Percentiles rank a stretch among this genome's conserved stretches.
Evolutionary conservation across 2,113 vertebrate species (phyloP).

Genomic region (Leucopsar rothschildi): DNA sequence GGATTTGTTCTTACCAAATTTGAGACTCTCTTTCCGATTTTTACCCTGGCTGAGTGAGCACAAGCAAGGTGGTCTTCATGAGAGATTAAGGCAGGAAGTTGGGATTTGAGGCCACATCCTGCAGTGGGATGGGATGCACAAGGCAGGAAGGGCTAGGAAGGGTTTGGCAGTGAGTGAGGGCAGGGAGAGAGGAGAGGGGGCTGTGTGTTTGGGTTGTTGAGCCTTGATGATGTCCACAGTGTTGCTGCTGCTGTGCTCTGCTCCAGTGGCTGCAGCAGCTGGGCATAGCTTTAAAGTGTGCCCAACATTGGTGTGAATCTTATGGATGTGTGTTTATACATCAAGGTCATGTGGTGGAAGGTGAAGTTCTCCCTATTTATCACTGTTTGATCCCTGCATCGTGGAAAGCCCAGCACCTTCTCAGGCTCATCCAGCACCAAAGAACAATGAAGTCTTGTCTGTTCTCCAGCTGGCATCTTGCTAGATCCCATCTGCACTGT

Average conservation of each 20-base stretch:
- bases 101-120: background rate
- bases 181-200: background rate
- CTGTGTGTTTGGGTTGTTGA: fast-evolving
- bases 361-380: background rate
- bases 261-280: background rate
- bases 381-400: background rate
- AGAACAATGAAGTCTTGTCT: background rate
- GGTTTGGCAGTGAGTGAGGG: background rate
- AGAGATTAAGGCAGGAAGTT: background rate
- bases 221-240: fast-evolving
- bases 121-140: background rate
- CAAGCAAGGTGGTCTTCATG: background rate
- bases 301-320: background rate
- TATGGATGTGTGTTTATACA: fast-evolving
- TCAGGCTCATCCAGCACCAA: conserved; percentile 3
- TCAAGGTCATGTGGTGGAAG: fast-evolving
- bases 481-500: background rate
- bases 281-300: background rate
- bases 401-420: background rate
- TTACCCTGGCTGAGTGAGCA: background rate
- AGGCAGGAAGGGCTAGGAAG: background rate
- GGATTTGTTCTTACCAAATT: conserved; percentile 9
- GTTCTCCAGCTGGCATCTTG: background rate
- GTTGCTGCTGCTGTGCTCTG: background rate
- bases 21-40: background rate